Base-by-base conservation (phyloP, 2,888 invertebrate genomes). In the Lepidocyrtinus sp. region DNA sequence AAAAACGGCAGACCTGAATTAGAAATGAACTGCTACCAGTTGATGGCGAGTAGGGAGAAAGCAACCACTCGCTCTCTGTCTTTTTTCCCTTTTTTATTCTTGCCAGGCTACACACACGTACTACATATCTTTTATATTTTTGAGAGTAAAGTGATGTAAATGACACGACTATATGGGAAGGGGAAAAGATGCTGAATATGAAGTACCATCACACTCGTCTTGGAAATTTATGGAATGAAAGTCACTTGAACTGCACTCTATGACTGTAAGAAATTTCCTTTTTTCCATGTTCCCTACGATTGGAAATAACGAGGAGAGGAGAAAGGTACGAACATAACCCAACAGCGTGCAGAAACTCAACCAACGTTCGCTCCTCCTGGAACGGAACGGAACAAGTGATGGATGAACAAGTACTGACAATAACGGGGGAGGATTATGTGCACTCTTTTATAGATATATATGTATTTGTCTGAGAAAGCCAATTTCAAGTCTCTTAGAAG, bases 401-500 rank as follows among this genome's bases (percentile, higher is more conserved):
- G 78, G 64, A 68, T 79, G 78, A 79, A 79, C 68, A 79, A 79
- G 79, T 69, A 73, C 79, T 79, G 79, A 79, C 79, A 79, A 79
- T 79, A 70, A 63, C 70, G 61, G 64, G 69, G 63, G 27, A 50
- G 70, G 77, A 78, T 78, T 78, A 72, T 78, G 67, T 72, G 64
- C 67, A 64, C 45, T 50, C 59, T 27, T 46, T 67, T 71, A 17
- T 46, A 68, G 26, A 67, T 69, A 63, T 21, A 67, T 59, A 63
- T 15, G 36, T 26, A 27, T 9, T 25, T 50, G 26, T 1, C 26
- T 27, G 50, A 64, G 55, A 26, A 69, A 72, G 62, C 74, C 79
- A 74, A 74, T 79, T 79, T 69, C 50, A 22, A 64, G 46, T 55
- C 61, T 69, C 65, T 79, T 67, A 45, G 25, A 64, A 62, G 15